A percentile compares a stretch with the other conserved stretches of the same genome.
Conservation (phyloP, 1,140 invertebrate genomes). For the Drosophila punjabiensis region DNA sequence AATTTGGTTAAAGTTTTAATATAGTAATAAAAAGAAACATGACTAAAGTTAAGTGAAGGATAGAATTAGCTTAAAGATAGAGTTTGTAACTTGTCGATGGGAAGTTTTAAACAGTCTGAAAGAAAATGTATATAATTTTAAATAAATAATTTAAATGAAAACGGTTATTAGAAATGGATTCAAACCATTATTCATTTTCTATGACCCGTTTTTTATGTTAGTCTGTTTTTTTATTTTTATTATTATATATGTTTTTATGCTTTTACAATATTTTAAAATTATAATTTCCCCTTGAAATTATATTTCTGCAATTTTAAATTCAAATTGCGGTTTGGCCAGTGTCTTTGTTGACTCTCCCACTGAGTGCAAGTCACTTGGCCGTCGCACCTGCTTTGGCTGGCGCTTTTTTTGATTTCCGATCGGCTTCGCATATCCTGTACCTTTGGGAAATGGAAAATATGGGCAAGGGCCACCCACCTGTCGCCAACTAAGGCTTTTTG, state of each 20-base stretch:
- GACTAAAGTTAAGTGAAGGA: background rate
- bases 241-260: too few relatives aligned
- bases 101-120: background rate
- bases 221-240: too few relatives aligned
- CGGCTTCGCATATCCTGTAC: slow-evolving; percentile 32
- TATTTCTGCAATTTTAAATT: background rate
- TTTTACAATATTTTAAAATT: background rate
- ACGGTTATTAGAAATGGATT: too few relatives aligned
- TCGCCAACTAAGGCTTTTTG: slow-evolving; percentile 31
- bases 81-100: too few relatives aligned
- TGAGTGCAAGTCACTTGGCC: slow-evolving; percentile 36
- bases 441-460: slow-evolving; percentile 17
- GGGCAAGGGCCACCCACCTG: slow-evolving; percentile 37
- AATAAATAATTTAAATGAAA: background rate
- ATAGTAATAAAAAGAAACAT: background rate
- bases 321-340: slow-evolving; percentile 28
- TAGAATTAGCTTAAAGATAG: too few relatives aligned
- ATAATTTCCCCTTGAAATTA: background rate
- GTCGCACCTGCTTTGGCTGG: slow-evolving; percentile 39
- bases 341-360: slow-evolving; percentile 25
- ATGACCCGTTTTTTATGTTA: too few relatives aligned
- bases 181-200: too few relatives aligned
- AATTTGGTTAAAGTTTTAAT: too few relatives aligned
- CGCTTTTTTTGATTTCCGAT: slow-evolving; percentile 44
- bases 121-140: background rate